Evolutionary conservation across 2,113 vertebrate species (phyloP).

Genomic region (Microcebus ravelobensis): DNA sequence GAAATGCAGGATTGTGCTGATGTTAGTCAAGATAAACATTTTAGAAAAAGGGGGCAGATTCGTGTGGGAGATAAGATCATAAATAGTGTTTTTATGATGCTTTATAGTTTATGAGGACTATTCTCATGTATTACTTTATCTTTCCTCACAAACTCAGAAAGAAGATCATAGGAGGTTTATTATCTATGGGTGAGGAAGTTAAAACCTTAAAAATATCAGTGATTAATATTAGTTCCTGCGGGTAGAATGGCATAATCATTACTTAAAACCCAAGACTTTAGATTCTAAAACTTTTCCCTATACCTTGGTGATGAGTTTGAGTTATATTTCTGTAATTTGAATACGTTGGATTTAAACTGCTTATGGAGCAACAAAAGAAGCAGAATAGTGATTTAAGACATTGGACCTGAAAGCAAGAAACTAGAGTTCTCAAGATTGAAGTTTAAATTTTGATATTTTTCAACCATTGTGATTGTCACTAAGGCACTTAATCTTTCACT

Average conservation of each 20-base stretch:
- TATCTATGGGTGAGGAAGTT: neutral
- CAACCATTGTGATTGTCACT: neutral
- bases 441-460: constrained; percentile 4
- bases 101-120: neutral
- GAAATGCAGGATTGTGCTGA: neutral
- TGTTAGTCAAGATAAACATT: neutral
- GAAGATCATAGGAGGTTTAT: neutral
- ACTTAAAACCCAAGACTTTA: neutral
- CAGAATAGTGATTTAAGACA: neutral
- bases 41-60: neutral
- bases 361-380: neutral
- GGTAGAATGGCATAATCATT: neutral
- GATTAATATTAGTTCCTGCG: neutral
- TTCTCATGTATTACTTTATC: neutral
- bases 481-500: neutral
- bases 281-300: neutral
- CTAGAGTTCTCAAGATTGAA: neutral
- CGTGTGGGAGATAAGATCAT: neutral
- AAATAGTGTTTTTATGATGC: neutral
- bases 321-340: constrained; percentile 4
- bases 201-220: neutral
- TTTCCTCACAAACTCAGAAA: neutral
- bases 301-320: neutral
- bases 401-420: neutral
- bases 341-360: neutral